Evolutionary conservation across 2,113 vertebrate species (phyloP).

Genomic region (Menura novaehollandiae): DNA sequence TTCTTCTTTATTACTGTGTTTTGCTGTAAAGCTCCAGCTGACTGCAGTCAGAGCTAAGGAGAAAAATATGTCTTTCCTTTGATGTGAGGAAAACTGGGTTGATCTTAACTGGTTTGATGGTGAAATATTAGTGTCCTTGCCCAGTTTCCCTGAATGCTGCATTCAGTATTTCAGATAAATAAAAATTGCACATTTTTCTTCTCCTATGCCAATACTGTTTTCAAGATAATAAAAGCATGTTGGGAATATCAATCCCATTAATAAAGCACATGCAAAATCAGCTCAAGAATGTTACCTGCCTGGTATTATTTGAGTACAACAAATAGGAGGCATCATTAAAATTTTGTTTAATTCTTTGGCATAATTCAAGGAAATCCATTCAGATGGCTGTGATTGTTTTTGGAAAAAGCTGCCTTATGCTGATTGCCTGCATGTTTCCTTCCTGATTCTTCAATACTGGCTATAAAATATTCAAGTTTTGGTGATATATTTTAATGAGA

Average conservation of each 20-base stretch:
- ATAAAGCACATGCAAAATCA: not conserved
- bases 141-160: not conserved
- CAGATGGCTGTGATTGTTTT: conserved; percentile 14
- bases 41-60: not conserved
- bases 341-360: conserved; percentile 22
- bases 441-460: not conserved
- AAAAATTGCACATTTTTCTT: not conserved
- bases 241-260: not conserved
- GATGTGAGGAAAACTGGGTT: not conserved
- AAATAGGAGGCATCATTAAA: not conserved
- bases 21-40: not conserved
- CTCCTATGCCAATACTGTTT: not conserved
- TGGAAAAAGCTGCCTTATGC: conserved; percentile 24
- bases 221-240: not conserved
- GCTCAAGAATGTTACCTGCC: not conserved
- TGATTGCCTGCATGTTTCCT: conserved; percentile 32
- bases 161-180: not conserved
- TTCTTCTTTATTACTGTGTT: not conserved
- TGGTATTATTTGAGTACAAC: not conserved
- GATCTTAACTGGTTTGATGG: not conserved
- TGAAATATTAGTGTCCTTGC: not conserved
- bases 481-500: not conserved
- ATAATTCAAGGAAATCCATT: conserved; percentile 62
- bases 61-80: not conserved
- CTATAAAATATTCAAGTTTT: conserved; percentile 7